A percentile compares a stretch with the other conserved stretches of the same genome.
Evolutionary conservation across 2,113 vertebrate species (phyloP).

Genomic region (Clarias macrocephalus): DNA sequence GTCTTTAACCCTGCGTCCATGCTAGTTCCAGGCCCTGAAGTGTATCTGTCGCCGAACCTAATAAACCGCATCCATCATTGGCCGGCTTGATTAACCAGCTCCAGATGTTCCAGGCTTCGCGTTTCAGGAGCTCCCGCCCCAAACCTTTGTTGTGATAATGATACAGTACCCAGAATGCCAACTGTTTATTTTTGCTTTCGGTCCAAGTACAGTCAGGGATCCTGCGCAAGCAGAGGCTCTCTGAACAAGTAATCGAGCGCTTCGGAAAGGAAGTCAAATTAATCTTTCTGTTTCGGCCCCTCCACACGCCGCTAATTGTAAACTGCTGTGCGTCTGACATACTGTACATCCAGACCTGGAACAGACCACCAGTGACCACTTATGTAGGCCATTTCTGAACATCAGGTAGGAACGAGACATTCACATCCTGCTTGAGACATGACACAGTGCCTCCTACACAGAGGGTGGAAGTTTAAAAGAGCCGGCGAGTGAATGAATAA

Average conservation of each 20-base stretch:
- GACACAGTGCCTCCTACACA: conserved; percentile 71
- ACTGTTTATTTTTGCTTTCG: conserved; percentile 85
- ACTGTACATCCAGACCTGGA: conserved; percentile 76
- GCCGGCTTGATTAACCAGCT: conserved; percentile 85
- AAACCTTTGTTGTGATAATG: conserved; percentile 89
- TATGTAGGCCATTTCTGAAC: conserved; percentile 78
- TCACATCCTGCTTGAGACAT: conserved; percentile 66
- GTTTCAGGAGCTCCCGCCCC: conserved; percentile 80
- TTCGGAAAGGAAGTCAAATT: conserved; percentile 81
- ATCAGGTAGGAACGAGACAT: conserved; percentile 71
- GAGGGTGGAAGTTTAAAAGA: not conserved
- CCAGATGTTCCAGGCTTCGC: conserved; percentile 87
- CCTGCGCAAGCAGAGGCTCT: conserved; percentile 76
- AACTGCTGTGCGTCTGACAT: conserved; percentile 79
- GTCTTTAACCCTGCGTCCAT: conserved; percentile 87
- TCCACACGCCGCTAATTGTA: conserved; percentile 75
- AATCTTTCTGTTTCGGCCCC: conserved; percentile 74
- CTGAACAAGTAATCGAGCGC: conserved; percentile 78
- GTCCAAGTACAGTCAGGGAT: conserved; percentile 83
- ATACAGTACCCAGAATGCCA: conserved; percentile 85
- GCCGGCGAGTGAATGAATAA: not conserved
- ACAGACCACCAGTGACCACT: conserved; percentile 80
- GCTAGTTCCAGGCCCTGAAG: conserved; percentile 71
- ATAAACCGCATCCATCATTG: conserved; percentile 89
- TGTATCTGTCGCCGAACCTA: conserved; percentile 81